Evolutionary conservation across 2,888 invertebrate genomes (phyloP), one percentile per base, ranked within the genome.

Genomic region (Enchytraeus crypticus): DNA sequence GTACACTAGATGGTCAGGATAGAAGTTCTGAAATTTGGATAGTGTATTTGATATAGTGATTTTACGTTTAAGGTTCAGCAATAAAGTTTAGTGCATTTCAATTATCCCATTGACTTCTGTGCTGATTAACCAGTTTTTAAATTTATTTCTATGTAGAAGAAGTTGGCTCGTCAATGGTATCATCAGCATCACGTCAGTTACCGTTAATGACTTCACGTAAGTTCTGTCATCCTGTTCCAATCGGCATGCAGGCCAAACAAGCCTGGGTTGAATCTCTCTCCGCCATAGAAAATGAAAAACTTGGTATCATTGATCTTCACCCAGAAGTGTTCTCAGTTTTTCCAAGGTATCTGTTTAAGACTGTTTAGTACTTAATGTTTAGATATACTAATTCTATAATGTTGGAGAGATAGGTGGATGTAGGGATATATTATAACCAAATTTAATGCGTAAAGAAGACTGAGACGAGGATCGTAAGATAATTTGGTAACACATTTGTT

Each of bases 231-330:
- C 71, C 71, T 18, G 18, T 18, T 8, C 68, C 70, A 18, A 62
- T 66, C n/a, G 71, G 68, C 59, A 45, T 64, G 29, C 55, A 58
- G 23, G 68, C 76, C 2, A 73, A 74, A 57, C 76, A 78, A 63
- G 77, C 78, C 4, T 80, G 80, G 80, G 65, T 80, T 8, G 78
- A 79, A 63, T 74, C 74, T 1, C 68, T 80, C 53, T 64, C 69
- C 38, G 70, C 72, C 3, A 45, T 71, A 3, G 70, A 73, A 45
- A 73, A 74, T 55, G 71, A 73, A 54, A 79, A 79, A 63, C 67
- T 91, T n/a, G 92, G 90, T 0, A 77, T 96, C 1, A 81, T 95
- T 34, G 88, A 90, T 75, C 81, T 98, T 45, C 95, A 98, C 81
- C 95, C 97, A 0, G 85, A 86, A 64, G 82, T 96, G 8, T 96